Percentiles rank a stretch among this genome's conserved stretches.
Conservation (phyloP, 1,140 invertebrate genomes). For the Scaptomyza hsui region DNA sequence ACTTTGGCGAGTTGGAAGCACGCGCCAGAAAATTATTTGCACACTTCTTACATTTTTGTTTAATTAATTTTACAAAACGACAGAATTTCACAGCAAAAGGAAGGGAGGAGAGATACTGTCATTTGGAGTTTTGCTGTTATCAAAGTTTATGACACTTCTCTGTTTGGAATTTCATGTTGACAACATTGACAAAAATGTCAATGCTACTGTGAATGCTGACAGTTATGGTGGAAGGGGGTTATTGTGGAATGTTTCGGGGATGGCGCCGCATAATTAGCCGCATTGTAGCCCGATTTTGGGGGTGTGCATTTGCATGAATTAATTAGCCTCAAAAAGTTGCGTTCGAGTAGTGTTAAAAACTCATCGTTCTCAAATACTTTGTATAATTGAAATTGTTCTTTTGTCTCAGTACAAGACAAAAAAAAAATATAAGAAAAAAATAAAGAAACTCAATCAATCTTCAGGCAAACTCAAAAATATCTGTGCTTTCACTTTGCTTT, state of each 20-base stretch:
- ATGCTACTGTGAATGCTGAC: conserved; percentile 31
- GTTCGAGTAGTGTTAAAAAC: conserved; percentile 44
- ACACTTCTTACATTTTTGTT: conserved; percentile 79
- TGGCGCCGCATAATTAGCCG: conserved; percentile 72
- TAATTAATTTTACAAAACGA: conserved; percentile 77
- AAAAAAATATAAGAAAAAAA: background rate
- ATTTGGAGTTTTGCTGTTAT: conserved; percentile 49
- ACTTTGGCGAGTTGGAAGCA: conserved; percentile 59
- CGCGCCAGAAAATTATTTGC: conserved; percentile 76
- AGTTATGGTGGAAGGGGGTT: background rate
- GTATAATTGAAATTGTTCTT: conserved; percentile 69
- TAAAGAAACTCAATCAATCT: conserved; percentile 69
- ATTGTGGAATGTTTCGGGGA: background rate
- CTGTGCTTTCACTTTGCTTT: conserved; percentile 40
- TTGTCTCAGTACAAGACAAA: conserved; percentile 22
- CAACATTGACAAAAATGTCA: conserved; percentile 81
- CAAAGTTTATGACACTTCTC: conserved; percentile 79
- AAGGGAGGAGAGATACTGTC: conserved; percentile 6
- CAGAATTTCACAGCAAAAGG: conserved; percentile 39
- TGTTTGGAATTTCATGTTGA: conserved; percentile 73
- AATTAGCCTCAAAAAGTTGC: conserved; percentile 71
- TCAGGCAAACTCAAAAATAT: conserved; percentile 58
- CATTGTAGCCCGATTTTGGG: conserved; percentile 40
- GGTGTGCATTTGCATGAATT: conserved; percentile 73
- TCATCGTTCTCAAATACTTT: conserved; percentile 51